A percentile compares a stretch with the other conserved stretches of the same genome.
Evolutionary conservation across 2,888 invertebrate species (phyloP).

Genomic region (Phyto melanocephala): DNA sequence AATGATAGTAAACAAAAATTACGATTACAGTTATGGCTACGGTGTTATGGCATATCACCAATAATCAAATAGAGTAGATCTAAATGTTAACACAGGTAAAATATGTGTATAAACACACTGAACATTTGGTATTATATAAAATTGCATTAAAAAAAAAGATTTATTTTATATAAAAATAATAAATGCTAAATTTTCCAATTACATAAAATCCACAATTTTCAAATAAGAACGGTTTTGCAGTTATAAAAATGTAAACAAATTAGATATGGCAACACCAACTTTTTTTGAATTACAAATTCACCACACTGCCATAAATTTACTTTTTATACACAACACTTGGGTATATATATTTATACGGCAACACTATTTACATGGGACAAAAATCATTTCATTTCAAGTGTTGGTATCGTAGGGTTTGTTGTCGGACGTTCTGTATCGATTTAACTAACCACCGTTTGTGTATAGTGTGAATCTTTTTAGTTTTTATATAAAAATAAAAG

Average conservation of each 20-base stretch:
- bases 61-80: too few species aligned
- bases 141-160: too few species aligned
- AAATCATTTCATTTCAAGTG: conserved; percentile 47
- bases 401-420: conserved; percentile 38
- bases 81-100: too few species aligned
- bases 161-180: too few species aligned
- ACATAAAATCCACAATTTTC: background rate
- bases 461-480: conserved; percentile 25
- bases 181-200: too few species aligned
- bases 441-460: conserved; percentile 51
- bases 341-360: conserved; percentile 26
- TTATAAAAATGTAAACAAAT: too few species aligned
- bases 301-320: conserved; percentile 4
- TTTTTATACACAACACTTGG: conserved; percentile 1
- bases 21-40: too few species aligned
- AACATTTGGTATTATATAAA: too few species aligned
- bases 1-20: too few species aligned
- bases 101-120: too few species aligned
- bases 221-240: too few species aligned
- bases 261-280: background rate
- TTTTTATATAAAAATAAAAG: conserved; percentile 26
- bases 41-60: too few species aligned
- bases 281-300: conserved; percentile 23
- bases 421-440: conserved; percentile 48
- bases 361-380: conserved; percentile 38